Evolutionary conservation across 2,888 invertebrate species (phyloP), one percentile per base, ranked within the genome.

Genomic region (Rhamphomyia laevipes): DNA sequence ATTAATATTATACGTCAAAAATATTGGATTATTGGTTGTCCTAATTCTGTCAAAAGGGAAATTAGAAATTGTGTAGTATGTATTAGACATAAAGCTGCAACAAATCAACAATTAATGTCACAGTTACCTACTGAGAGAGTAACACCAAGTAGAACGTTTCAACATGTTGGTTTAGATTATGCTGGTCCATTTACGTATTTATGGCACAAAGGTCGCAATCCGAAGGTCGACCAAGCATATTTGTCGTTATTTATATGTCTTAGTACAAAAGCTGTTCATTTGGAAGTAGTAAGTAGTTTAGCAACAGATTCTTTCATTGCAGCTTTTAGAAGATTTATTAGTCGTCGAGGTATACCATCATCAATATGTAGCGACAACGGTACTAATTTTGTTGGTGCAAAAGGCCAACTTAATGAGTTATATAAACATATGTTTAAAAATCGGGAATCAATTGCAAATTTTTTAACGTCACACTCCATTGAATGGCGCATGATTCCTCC

Each of bases 401-500:
- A 17, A 10, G 15, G 38, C 6, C 7, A 40, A 18, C 33, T 33
- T 13, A 13, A 13, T 13, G 12, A 33, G 3, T 13, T 33, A 9
- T 33, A 33, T 13, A 33, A 33, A 13, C 2, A 33, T 33, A 13
- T 33, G 7, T 13, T 5, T 4, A 33, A 13, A 33, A 33, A 33
- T 33, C 13, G 12, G 3, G 33, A 33, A 33, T 33, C 13, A 33
- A 13, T 33, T 33, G 33, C 12, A 13, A 33, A 13, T 33, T 33
- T 33, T 33, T 13, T 33, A 13, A 33, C 33, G 7, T 13, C 11
- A 9, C 11, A 33, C 4, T 13, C 13, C 2, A 33, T 33, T 13
- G 13, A 33, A 37, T 37, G 37, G 37, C 9, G 13, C 3, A 37
- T 37, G n/a, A 15, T 37, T 15, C 60, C 61, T 7, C 58, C 61